Conservation (phyloP, 92 coral and sea anemone genomes). For the Paragorgia papillata region DNA sequence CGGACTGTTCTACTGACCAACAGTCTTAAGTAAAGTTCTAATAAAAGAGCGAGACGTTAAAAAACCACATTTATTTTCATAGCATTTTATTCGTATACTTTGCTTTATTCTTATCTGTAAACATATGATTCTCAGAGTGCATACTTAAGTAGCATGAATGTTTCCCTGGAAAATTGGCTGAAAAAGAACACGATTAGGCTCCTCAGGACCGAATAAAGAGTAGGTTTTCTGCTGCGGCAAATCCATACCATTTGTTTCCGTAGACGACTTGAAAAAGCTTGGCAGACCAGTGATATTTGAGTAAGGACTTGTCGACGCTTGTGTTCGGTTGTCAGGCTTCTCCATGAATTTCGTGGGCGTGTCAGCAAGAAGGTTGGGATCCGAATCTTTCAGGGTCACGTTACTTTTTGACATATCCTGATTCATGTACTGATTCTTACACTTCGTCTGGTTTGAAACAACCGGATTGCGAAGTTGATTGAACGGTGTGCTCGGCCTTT, state of each 20-base stretch:
- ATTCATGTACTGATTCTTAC: constrained; percentile 92
- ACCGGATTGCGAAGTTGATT: constrained; percentile 89
- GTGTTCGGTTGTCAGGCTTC: constrained; percentile 89
- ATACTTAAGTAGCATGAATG: constrained; percentile 29
- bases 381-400: constrained; percentile 46
- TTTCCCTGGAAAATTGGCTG: constrained; percentile 44
- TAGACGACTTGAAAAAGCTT: constrained; percentile 62
- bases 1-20: too few relatives aligned
- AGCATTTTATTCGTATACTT: constrained; percentile 39
- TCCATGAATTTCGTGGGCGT: constrained; percentile 59
- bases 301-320: constrained; percentile 61
- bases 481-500: constrained; percentile 80
- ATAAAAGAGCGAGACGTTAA: not conserved
- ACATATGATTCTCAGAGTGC: constrained; percentile 11
- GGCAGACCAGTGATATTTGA: constrained; percentile 95
- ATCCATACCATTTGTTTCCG: constrained; percentile 57
- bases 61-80: constrained; percentile 2
- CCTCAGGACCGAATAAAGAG: constrained; percentile 93
- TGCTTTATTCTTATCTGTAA: constrained; percentile 37
- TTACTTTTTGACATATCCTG: constrained; percentile 61
- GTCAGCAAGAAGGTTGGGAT: constrained; percentile 71
- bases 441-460: constrained; percentile 62
- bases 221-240: constrained; percentile 66
- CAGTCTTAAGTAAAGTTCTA: too few relatives aligned
- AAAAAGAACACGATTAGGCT: constrained; percentile 88